Evolutionary conservation across 1,140 invertebrate genomes (phyloP).

Genomic region (Helicorthomorpha holstii): DNA sequence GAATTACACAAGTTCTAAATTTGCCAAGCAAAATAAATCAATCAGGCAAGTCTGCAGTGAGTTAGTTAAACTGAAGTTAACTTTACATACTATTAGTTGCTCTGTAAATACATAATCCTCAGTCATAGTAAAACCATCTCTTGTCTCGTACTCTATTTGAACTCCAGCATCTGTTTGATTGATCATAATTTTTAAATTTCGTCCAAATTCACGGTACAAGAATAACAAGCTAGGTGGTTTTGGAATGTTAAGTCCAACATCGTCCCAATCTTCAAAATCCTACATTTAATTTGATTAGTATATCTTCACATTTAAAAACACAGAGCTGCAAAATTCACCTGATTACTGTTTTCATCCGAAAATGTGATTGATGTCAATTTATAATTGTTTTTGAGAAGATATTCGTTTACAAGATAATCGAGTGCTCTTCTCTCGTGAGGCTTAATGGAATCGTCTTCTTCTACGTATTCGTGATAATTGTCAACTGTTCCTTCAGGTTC

Average conservation of each 20-base stretch:
- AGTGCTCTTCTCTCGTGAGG: constrained; percentile 67
- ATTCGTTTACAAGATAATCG: constrained; percentile 79
- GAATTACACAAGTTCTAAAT: too few relatives aligned
- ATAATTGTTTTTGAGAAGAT: constrained; percentile 58
- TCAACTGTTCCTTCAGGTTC: too few relatives aligned
- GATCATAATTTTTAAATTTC: too few relatives aligned
- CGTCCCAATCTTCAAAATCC: constrained; percentile 89
- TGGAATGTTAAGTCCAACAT: constrained; percentile 71
- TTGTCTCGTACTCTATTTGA: too few relatives aligned
- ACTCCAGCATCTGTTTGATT: too few relatives aligned
- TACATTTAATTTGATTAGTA: constrained; percentile 21
- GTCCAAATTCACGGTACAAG: constrained; percentile 52
- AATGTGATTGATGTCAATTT: constrained; percentile 82
- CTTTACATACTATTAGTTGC: too few relatives aligned
- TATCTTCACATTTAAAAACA: too few relatives aligned
- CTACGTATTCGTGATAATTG: constrained; percentile 14
- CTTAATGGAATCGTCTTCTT: constrained; percentile 41
- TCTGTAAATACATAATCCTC: too few relatives aligned
- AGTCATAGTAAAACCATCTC: too few relatives aligned
- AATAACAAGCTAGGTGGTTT: constrained; percentile 57
- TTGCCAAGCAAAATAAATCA: too few relatives aligned
- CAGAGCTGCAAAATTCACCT: constrained; percentile 30
- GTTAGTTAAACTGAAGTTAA: too few relatives aligned
- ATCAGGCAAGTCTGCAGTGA: too few relatives aligned
- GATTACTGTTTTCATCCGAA: constrained; percentile 78